Evolutionary conservation across 2,797 vertebrate species (phyloP).

Genomic region (Oryzias sinensis): DNA sequence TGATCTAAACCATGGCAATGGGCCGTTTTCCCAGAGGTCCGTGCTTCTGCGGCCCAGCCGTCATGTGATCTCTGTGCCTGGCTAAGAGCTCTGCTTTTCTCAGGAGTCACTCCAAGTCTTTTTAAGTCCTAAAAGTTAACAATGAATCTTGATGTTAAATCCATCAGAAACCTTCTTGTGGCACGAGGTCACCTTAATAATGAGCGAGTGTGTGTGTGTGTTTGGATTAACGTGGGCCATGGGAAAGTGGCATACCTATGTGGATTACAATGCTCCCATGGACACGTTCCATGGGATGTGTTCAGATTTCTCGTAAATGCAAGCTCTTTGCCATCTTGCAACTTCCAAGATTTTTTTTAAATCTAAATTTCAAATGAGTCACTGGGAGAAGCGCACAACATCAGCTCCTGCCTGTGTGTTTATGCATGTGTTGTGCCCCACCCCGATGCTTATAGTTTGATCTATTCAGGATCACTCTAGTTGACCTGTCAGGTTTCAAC

Average conservation of each 20-base stretch:
- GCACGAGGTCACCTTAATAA: slow-evolving; percentile 76
- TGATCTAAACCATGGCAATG: slow-evolving; percentile 65
- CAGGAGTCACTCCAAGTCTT: slow-evolving; percentile 71
- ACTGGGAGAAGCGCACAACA: not conserved
- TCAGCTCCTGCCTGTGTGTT: not conserved
- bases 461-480: slow-evolving; percentile 57
- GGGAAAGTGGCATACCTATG: slow-evolving; percentile 75
- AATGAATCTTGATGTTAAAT: slow-evolving; percentile 80
- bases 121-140: slow-evolving; percentile 73
- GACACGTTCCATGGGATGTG: slow-evolving; percentile 61
- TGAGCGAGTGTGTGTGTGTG: slow-evolving; percentile 37
- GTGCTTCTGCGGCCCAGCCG: slow-evolving; percentile 49
- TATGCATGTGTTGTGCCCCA: slow-evolving; percentile 6
- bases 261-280: slow-evolving; percentile 70
- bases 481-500: slow-evolving; percentile 74
- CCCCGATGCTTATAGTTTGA: slow-evolving; percentile 47
- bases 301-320: slow-evolving; percentile 57
- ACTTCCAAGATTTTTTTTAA: slow-evolving; percentile 13
- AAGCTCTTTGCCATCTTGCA: slow-evolving; percentile 17
- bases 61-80: slow-evolving; percentile 75
- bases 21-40: slow-evolving; percentile 70
- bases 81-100: slow-evolving; percentile 65
- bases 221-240: slow-evolving; percentile 63
- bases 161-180: slow-evolving; percentile 72
- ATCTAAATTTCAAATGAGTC: slow-evolving; percentile 1